Base-by-base conservation (phyloP, 23 tunicate species). In the Pegea sp. region DNA sequence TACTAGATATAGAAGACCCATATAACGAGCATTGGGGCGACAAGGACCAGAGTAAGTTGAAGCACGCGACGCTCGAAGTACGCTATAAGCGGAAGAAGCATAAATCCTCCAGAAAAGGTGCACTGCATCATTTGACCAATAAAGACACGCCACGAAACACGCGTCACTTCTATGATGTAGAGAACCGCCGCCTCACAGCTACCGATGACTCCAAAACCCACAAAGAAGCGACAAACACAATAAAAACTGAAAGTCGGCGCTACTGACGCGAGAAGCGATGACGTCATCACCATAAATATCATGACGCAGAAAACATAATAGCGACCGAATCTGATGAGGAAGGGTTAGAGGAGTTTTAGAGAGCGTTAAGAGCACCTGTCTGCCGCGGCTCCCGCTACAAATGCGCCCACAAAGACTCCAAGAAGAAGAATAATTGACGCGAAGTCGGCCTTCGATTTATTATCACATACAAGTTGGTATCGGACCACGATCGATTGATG, bases 321-420 rank as follows among this genome's bases (percentile, higher is more conserved):
- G n/a, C n/a, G n/a, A n/a, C n/a, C n/a, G n/a, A n/a, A n/a, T n/a
- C n/a, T n/a, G n/a, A n/a, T n/a, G n/a, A n/a, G n/a, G n/a, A n/a
- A n/a, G n/a, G n/a, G n/a, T n/a, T n/a, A n/a, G n/a, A n/a, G n/a
- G n/a, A n/a, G n/a, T n/a, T n/a, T n/a, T n/a, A n/a, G n/a, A n/a
- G n/a, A n/a, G n/a, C n/a, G n/a, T n/a, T n/a, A n/a, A n/a, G n/a
- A n/a, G n/a, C n/a, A 74, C 95, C 64, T 68, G 67, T 84, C 95
- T 20, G 95, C 73, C 16, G 54, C 57, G 2, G 61, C 58, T 34
- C 95, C 95, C 56, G 64, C 52, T 1, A 74, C 11, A 34, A 68
- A 21, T 7, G 70, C 64, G 53, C 95, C 95, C 56, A 74, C 18
- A 16, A 69, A 58, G 6, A 84, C 68, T 0, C 95, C 95, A 57